Conservation (phyloP, 2,797 vertebrate genomes). For the Emydoidea blandingii region DNA sequence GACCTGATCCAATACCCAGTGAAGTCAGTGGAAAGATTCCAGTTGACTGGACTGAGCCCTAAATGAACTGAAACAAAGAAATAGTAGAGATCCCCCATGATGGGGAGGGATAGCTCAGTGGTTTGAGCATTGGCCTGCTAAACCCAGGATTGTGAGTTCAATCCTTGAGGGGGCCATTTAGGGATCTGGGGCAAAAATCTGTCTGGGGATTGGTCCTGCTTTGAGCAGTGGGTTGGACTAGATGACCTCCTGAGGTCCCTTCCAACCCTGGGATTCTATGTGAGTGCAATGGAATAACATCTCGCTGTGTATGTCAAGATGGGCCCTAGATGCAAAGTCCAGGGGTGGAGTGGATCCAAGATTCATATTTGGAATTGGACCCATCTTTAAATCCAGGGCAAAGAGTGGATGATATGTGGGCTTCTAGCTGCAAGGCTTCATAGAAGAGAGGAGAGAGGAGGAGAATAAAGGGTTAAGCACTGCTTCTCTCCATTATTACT, state of each 20-base stretch:
- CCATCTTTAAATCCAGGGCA: background rate
- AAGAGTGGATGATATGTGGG: background rate
- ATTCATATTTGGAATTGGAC: background rate
- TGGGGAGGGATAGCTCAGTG: too few species aligned
- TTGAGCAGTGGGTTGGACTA: too few species aligned
- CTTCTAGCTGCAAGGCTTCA: background rate
- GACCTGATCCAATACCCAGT: background rate
- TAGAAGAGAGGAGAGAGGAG: background rate
- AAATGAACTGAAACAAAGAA: background rate
- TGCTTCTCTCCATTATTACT: accelerated
- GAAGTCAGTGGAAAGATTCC: background rate
- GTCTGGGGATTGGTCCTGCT: too few species aligned
- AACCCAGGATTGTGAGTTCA: too few species aligned
- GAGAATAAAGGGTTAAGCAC: background rate
- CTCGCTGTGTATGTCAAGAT: background rate
- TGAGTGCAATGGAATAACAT: background rate
- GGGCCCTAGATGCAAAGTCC: background rate
- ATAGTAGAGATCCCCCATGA: background rate
- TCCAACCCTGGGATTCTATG: too few species aligned
- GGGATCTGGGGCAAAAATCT: too few species aligned
- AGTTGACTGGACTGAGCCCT: background rate
- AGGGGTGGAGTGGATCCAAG: background rate
- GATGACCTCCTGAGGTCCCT: too few species aligned
- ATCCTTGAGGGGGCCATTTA: too few species aligned
- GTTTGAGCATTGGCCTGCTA: too few species aligned